A percentile compares a stretch with the other conserved stretches of the same genome.
phyloP scores from a whole-genome alignment of 2,113 vertebrate genomes.

The Catharus fuscescens region DNA sequence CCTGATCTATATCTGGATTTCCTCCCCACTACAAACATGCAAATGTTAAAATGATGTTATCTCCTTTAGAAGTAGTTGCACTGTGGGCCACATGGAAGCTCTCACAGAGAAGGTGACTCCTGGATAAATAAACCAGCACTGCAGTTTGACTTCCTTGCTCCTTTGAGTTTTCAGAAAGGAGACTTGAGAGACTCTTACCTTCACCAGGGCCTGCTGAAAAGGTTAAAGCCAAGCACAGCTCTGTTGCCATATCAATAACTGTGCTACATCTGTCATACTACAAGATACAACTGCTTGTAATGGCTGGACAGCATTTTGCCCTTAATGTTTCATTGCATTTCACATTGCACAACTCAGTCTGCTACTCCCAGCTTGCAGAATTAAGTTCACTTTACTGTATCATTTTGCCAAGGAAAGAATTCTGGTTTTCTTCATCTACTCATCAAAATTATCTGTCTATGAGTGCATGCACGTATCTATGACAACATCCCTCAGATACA shows the following conservation, averaged over 20 bases:
- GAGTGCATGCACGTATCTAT: fast-evolving
- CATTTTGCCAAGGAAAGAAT: not conserved
- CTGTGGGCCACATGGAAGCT: not conserved
- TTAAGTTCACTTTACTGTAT: not conserved
- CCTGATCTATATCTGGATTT: not conserved
- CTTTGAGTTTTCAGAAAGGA: not conserved
- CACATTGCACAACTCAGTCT: not conserved
- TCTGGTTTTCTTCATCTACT: not conserved
- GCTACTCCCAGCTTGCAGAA: not conserved
- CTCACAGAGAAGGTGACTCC: not conserved
- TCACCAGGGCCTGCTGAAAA: not conserved
- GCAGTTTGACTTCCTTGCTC: not conserved
- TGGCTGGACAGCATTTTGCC: not conserved
- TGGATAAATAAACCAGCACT: not conserved
- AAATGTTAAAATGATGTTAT: not conserved
- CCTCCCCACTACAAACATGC: not conserved
- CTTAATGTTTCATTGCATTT: not conserved
- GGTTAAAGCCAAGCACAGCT: not conserved
- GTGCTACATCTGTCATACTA: not conserved
- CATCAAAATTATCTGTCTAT: not conserved
- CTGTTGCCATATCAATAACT: not conserved
- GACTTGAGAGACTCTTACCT: not conserved
- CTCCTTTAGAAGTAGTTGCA: not conserved
- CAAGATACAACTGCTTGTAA: not conserved
- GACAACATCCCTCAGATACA: not conserved